These are phyloP conservation scores for Mormyrops boulengeri DNA, from an alignment of 2,797 vertebrate species.

Conservation along the genomic window DNA sequence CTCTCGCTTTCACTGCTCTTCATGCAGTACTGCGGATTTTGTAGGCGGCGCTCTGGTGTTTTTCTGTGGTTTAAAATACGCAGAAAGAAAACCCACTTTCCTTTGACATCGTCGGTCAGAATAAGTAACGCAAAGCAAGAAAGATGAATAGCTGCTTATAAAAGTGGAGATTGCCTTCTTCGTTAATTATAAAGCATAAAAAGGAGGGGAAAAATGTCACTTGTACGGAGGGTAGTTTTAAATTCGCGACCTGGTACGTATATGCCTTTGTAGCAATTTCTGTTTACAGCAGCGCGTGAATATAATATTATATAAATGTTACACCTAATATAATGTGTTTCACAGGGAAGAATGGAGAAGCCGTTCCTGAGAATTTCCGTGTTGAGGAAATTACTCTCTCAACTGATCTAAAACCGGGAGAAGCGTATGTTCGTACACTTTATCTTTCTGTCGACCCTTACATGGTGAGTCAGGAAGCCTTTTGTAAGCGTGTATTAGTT, in stretches of 20 bases:
- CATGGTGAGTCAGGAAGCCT: constrained; percentile 65
- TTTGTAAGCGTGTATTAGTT: background rate
- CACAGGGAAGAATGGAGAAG: constrained; percentile 67
- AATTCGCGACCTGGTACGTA: constrained; percentile 59
- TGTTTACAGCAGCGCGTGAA: background rate
- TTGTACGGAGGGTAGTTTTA: constrained; percentile 55
- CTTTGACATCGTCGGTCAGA: background rate
- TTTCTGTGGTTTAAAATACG: background rate
- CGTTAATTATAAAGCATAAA: background rate
- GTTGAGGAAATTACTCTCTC: constrained; percentile 63
- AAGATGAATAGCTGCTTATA: background rate
- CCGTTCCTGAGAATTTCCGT: constrained; percentile 76
- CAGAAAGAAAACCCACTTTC: background rate
- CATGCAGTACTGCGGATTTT: background rate
- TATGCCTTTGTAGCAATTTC: background rate
- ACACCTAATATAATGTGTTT: background rate
- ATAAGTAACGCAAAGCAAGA: background rate
- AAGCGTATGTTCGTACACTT: constrained; percentile 74
- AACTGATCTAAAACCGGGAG: constrained; percentile 60
- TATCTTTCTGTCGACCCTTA: constrained; percentile 96
- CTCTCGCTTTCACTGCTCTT: background rate
- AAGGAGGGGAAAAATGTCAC: constrained; percentile 32
- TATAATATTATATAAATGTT: background rate
- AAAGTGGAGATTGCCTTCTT: background rate
- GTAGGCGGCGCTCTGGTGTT: constrained; percentile 19